Conservation (phyloP, 2,113 vertebrate species). For the Pithys albifrons region DNA sequence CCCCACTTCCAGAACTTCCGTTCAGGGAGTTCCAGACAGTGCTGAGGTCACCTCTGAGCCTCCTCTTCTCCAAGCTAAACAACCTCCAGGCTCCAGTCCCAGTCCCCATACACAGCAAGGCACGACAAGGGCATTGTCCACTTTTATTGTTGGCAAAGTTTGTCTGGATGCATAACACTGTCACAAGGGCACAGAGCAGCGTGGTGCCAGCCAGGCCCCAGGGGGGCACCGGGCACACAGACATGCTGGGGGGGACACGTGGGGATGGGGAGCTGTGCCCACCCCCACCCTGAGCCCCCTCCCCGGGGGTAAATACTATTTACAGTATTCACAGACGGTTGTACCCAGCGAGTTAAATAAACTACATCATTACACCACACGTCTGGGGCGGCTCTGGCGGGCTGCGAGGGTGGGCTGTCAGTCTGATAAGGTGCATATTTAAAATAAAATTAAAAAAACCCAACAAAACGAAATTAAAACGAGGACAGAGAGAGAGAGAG, state of each 20-base stretch:
- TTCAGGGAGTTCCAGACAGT: too few species aligned
- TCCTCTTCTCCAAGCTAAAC: too few species aligned
- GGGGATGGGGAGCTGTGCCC: not conserved
- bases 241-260: not conserved
- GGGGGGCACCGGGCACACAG: not conserved
- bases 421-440: conserved; percentile 86
- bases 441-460: conserved; percentile 48
- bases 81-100: too few species aligned
- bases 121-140: conserved; percentile 1
- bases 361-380: conserved; percentile 81
- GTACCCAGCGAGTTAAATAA: conserved; percentile 93
- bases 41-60: too few species aligned
- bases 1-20: too few species aligned
- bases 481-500: conserved; percentile 48
- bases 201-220: not conserved
- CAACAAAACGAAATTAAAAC: conserved; percentile 42
- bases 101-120: not conserved
- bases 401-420: conserved; percentile 68
- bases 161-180: conserved; percentile 79
- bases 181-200: conserved; percentile 61
- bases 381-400: conserved; percentile 58
- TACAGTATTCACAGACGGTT: conserved; percentile 97
- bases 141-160: conserved; percentile 75
- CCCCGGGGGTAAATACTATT: conserved; percentile 67
- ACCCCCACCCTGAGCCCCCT: too few species aligned